A percentile compares a stretch with the other conserved stretches of the same genome.
phyloP scores from a whole-genome alignment of 2,113 vertebrate species.

The Pelvicachromis taeniatus region DNA sequence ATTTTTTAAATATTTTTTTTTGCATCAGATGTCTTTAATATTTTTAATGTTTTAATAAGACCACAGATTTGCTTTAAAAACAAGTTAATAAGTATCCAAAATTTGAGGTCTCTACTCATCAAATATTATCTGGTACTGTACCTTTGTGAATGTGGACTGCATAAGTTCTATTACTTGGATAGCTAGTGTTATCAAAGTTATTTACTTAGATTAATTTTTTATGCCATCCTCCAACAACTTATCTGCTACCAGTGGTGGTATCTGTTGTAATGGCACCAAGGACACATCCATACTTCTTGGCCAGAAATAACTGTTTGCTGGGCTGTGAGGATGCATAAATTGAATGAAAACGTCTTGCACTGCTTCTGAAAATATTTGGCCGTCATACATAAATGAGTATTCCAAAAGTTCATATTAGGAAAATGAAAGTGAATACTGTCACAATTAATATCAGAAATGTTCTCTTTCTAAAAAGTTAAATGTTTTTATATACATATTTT shows the following conservation, averaged over 20 bases:
- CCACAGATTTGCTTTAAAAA: not conserved
- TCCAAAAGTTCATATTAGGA: not conserved
- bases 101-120: not conserved
- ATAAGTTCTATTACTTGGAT: not conserved
- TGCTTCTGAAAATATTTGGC: not conserved
- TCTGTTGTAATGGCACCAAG: not conserved
- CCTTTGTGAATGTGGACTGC: not conserved
- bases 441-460: not conserved
- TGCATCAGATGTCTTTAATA: not conserved
- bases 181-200: not conserved
- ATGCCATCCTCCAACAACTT: not conserved
- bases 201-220: not conserved
- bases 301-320: not conserved
- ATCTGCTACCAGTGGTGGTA: not conserved
- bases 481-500: fast-evolving
- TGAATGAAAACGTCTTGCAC: not conserved
- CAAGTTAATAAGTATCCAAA: not conserved
- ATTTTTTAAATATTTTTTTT: not conserved
- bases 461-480: not conserved
- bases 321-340: not conserved
- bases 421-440: not conserved
- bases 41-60: not conserved
- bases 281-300: not conserved
- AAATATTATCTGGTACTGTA: too few species aligned
- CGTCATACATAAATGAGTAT: not conserved